Conservation (phyloP, 2,888 invertebrate species). For the Myopa testacea region DNA sequence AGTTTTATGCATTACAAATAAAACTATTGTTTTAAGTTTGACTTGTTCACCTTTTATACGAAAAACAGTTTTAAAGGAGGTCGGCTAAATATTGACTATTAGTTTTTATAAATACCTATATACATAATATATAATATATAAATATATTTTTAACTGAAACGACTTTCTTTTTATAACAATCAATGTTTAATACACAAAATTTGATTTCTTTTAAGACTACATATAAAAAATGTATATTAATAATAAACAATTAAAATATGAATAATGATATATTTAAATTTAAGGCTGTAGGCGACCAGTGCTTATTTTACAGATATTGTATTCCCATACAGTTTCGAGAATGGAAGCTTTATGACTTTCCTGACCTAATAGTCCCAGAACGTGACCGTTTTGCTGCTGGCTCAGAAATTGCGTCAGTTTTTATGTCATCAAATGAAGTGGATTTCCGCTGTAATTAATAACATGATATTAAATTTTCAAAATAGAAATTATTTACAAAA, state of each 20-base stretch:
- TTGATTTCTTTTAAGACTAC: neutral
- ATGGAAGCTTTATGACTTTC: conserved; percentile 38
- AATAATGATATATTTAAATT: neutral
- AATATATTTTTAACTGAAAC: conserved; percentile 27
- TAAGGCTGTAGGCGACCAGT: conserved; percentile 19
- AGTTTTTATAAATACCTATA: too few species aligned
- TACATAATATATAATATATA: neutral
- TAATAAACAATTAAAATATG: neutral
- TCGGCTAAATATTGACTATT: too few species aligned
- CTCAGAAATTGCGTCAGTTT: conserved; percentile 55
- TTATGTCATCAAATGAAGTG: conserved; percentile 47
- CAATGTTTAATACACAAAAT: conserved; percentile 29
- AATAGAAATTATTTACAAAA: neutral
- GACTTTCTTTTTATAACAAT: conserved; percentile 24
- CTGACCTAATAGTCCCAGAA: conserved; percentile 50
- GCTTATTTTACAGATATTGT: conserved; percentile 24
- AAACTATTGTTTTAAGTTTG: too few species aligned
- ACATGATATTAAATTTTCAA: neutral
- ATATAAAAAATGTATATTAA: neutral
- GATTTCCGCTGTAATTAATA: conserved; percentile 43
- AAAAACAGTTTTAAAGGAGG: too few species aligned
- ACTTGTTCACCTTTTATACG: too few species aligned
- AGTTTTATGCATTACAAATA: too few species aligned
- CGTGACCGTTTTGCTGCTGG: conserved; percentile 59
- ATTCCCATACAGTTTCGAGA: neutral